These are phyloP conservation scores for Anoura caudifer DNA, from an alignment of 2,113 vertebrate genomes.

Conservation along the genomic window DNA sequence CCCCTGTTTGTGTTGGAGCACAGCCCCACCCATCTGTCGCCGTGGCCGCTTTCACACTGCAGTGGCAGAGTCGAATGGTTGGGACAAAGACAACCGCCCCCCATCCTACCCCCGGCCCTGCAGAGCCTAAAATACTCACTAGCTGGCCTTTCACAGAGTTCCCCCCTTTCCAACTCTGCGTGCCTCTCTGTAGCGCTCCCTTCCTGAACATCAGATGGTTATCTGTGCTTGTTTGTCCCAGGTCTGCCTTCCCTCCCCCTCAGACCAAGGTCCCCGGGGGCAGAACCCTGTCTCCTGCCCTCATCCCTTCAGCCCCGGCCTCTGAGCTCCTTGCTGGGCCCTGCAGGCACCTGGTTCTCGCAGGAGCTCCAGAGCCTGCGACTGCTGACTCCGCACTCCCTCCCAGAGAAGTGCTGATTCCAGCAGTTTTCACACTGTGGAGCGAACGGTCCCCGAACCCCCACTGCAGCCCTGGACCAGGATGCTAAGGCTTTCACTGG, in stretches of 20 bases:
- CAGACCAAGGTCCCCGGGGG: background rate
- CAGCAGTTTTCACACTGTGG: background rate
- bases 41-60: background rate
- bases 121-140: background rate
- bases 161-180: background rate
- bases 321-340: background rate
- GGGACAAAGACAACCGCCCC: background rate
- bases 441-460: slow-evolving; percentile 40
- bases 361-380: background rate
- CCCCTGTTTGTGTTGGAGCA: background rate
- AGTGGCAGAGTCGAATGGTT: background rate
- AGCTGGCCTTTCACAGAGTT: background rate
- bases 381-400: slow-evolving; percentile 34
- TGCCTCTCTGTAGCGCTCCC: fast-evolving
- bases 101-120: background rate
- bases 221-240: background rate
- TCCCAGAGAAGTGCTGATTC: slow-evolving; percentile 21
- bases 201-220: background rate
- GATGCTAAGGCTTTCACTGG: slow-evolving; percentile 18
- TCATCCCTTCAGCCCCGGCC: background rate
- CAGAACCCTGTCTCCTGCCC: background rate
- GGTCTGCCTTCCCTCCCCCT: background rate
- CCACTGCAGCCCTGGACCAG: slow-evolving; percentile 61
- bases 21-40: background rate
- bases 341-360: background rate